Evolutionary conservation across 2,888 invertebrate genomes (phyloP), one percentile per base, ranked within the genome.

Genomic region (Adelognathus sp.): DNA sequence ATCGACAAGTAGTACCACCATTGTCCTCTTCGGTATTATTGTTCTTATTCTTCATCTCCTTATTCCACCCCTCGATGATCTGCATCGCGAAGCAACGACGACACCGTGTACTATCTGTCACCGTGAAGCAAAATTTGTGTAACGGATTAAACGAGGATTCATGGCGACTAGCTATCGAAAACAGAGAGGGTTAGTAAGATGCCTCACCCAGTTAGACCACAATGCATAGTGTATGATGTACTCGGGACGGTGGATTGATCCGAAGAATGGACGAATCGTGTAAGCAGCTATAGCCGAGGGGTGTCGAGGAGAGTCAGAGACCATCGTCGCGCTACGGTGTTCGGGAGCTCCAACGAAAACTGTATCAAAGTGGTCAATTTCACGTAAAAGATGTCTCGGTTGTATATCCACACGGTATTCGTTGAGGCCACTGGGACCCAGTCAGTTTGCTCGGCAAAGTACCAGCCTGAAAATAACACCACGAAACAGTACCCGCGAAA

Each of bases 51-150:
- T 27, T 18, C 24, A 6, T 41, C 41, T 44, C 11, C 18, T 1
- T 46, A 18, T 9, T 18, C 11, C 0, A 11, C 24, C 14, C n/a
- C 46, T 4, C 60, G 27, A 1, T 50, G 50, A 54, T 54, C 18
- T 18, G 29, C 24, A 29, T 52, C 18, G 2, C 29, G 29, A 46
- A n/a, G 31, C 54, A 58, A 61, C 27, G 39, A 5, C 6, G n/a
- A 7, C 29, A 14, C 16, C 14, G n/a, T n/a, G 29, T 6, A 21
- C 27, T 29, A 31, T 61, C 27, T 24, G 46, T 46, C 63, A 46
- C 18, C n/a, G 31, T 46, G 46, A 46, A 24, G 46, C 14, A 46
- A 31, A 31, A 63, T 63, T 63, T 63, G 46, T 63, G 61, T 63
- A 46, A 31, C 21, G 46, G 33, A 63, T 46, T 54, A 66, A 39